Percentiles rank a stretch among this genome's conserved stretches.
phyloP scores from a whole-genome alignment of 2,113 vertebrate genomes.

The Corvus cornix region DNA sequence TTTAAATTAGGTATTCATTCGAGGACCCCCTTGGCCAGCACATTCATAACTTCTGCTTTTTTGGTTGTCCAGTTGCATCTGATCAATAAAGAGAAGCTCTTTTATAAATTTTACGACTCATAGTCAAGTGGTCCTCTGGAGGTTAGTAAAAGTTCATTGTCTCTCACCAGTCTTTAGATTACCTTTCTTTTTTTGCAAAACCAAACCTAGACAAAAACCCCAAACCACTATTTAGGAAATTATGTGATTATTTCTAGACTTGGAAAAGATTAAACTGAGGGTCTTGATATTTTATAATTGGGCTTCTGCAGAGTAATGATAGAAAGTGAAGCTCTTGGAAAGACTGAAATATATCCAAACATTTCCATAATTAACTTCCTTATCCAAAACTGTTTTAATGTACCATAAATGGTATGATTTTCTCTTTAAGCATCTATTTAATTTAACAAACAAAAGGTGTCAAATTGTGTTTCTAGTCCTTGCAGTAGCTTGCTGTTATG shows the following conservation, averaged over 20 bases:
- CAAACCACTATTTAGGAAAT: not conserved
- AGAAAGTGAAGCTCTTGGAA: not conserved
- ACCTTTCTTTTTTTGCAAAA: not conserved
- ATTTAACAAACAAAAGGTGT: not conserved
- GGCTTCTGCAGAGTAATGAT: not conserved
- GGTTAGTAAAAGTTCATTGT: not conserved
- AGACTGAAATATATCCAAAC: not conserved
- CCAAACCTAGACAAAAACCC: not conserved
- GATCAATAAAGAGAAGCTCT: not conserved
- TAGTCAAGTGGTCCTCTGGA: not conserved
- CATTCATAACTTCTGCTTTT: not conserved
- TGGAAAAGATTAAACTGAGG: not conserved
- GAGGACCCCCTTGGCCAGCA: not conserved
- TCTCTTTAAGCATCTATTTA: not conserved
- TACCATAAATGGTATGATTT: not conserved
- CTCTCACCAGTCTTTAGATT: not conserved
- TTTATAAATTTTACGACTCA: not conserved
- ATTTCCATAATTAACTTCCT: not conserved
- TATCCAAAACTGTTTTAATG: not conserved
- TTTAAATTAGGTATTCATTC: not conserved
- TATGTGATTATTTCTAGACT: not conserved
- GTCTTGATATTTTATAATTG: not conserved
- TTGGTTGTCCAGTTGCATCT: not conserved
- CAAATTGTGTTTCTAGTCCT: not conserved
- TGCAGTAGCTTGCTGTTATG: not conserved